phyloP scores from a whole-genome alignment of 2,113 vertebrate species.

The Periophthalmus modestus region DNA sequence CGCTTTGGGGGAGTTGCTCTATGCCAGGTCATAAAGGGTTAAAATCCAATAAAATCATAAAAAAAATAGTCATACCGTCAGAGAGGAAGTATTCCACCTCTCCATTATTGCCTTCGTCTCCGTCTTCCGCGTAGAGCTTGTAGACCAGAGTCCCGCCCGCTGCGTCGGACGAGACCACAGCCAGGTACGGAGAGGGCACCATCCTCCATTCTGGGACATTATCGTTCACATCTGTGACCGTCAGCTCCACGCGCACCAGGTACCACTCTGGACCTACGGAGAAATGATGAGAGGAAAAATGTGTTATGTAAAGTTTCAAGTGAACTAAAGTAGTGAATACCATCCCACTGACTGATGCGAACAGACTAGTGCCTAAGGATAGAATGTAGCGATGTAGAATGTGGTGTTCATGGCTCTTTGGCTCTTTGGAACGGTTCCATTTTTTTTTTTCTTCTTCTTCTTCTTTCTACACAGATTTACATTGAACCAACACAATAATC shows the following conservation, averaged over 20 bases:
- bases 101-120: conserved; percentile 83
- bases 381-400: no score
- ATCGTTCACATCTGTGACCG: conserved; percentile 86
- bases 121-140: conserved; percentile 82
- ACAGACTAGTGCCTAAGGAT: no score
- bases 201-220: conserved; percentile 85
- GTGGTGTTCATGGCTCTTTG: no score
- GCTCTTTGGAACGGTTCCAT: no score
- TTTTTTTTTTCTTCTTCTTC: no score
- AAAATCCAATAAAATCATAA: neutral
- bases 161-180: conserved; percentile 80
- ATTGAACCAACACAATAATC: no score
- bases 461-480: no score
- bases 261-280: conserved; percentile 84
- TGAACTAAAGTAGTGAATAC: neutral
- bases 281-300: neutral
- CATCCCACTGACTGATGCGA: neutral
- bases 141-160: conserved; percentile 79
- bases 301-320: neutral
- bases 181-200: conserved; percentile 82
- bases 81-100: conserved; percentile 87
- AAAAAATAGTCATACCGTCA: conserved; percentile 75
- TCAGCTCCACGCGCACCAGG: conserved; percentile 78
- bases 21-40: neutral
- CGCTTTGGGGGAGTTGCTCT: no score